Base-by-base conservation (phyloP, 2,113 vertebrate species). In the Lycaon pictus region DNA sequence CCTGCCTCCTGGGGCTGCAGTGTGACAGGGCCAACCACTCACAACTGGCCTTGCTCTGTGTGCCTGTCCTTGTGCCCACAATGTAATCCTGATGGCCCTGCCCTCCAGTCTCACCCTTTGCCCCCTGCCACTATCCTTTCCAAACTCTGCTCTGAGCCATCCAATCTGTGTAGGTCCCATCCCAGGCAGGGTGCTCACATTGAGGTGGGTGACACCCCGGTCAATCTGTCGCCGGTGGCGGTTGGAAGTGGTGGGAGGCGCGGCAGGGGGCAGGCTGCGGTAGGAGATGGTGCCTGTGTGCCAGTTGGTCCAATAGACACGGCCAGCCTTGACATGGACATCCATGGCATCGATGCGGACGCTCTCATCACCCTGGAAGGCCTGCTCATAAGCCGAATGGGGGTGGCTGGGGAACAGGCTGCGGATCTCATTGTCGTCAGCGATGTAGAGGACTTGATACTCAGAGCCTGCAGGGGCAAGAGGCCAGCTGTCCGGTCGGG, bases 241-340 rank as follows among this genome's bases (percentile, higher is more conserved):
- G 97, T 99, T 99, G 95, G 99, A 99, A 92, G 99, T 99, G 2
- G 99, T 99, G 51, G 99, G 99, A 15, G 99, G 98, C 0, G 98
- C 97, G 0, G 99, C 99, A 2, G 99, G 98, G 0, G 99, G 99
- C 90, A 99, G 99, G 95, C 99, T 99, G 6, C 99, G 99, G 95
- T 98, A 99, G 0, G 99, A 99, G 98, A 99, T 99, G 60, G 99
- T 99, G 83, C 99, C 99, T 0, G 99, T 99, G 99, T 99, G 99
- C 99, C 99, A 99, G 98, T 99, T 99, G 96, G 99, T 99, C 99
- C 99, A 99, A 97, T 99, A 99, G 98, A 99, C 99, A 56, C 99
- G 99, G 98, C 99, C 99, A 81, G 99, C 99, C 98, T 99, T 99
- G 96, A 99, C 97, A 0, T 99, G 99, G 77, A 99, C 98, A 96